Conservation (phyloP, 92 coral and sea anemone species). For the Umimayanthus chanpuru region DNA sequence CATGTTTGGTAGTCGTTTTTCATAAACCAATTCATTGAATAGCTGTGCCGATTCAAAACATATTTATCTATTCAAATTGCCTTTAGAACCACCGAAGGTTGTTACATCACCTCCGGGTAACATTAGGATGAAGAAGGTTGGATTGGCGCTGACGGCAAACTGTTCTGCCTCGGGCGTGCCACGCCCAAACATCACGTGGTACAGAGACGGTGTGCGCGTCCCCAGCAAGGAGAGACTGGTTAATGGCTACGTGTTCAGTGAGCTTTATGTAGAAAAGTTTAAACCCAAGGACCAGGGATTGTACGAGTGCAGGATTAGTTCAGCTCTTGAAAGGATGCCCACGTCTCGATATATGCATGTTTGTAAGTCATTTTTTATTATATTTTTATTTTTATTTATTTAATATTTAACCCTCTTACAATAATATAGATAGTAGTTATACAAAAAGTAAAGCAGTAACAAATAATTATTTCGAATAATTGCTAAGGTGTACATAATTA, state of each 20-base stretch:
- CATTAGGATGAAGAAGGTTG: not conserved
- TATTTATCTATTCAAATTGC: no score
- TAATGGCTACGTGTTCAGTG: slow-evolving; percentile 23
- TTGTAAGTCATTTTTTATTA: not conserved
- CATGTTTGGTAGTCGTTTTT: no score
- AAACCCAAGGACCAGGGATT: slow-evolving; percentile 33
- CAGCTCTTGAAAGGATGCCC: not conserved
- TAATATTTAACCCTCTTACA: no score
- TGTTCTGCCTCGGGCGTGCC: slow-evolving; percentile 40
- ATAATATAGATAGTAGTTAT: no score
- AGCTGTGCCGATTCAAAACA: no score
- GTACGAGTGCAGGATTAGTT: slow-evolving; percentile 27
- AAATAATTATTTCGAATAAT: no score
- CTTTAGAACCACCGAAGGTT: slow-evolving; percentile 8
- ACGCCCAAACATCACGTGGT: slow-evolving; percentile 41
- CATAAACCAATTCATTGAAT: no score
- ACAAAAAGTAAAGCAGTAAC: no score
- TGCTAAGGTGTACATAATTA: no score
- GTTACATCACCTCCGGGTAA: not conserved
- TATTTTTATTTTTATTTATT: not conserved
- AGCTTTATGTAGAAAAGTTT: slow-evolving; percentile 23
- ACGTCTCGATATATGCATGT: slow-evolving; percentile 14
- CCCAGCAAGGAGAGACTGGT: slow-evolving; percentile 23
- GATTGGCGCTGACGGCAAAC: slow-evolving; percentile 15
- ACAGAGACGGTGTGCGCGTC: slow-evolving; percentile 30